A percentile compares a stretch with the other conserved stretches of the same genome.
phyloP scores from a whole-genome alignment of 1,140 invertebrate species.

The Lasaia peninsularis region DNA sequence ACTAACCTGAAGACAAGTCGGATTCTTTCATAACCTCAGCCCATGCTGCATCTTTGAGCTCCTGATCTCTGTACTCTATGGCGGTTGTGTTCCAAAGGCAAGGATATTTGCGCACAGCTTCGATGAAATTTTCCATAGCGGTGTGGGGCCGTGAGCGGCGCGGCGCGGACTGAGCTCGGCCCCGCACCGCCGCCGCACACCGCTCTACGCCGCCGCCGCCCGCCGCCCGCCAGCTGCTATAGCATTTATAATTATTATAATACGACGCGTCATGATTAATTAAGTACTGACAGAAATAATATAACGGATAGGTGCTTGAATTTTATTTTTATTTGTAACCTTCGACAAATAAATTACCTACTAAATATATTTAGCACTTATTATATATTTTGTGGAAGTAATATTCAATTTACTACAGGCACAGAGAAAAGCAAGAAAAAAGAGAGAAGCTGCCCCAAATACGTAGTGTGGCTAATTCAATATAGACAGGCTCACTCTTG shows the following conservation, averaged over 20 bases:
- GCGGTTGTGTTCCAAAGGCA: conserved; percentile 69
- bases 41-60: conserved; percentile 69
- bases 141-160: conserved; percentile 29
- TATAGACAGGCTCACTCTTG: no score
- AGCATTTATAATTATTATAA: background rate
- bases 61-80: conserved; percentile 67
- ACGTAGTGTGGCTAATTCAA: no score
- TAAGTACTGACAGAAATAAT: background rate
- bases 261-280: background rate
- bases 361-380: no score
- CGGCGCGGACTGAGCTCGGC: conserved; percentile 28
- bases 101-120: conserved; percentile 60
- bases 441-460: no score
- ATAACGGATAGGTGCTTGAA: background rate
- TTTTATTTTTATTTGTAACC: background rate
- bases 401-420: no score
- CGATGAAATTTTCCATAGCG: conserved; percentile 65
- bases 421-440: no score
- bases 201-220: conserved; percentile 15
- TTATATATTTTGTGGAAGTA: no score
- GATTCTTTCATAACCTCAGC: conserved; percentile 68
- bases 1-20: conserved; percentile 60
- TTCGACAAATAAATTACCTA: background rate
- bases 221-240: conserved; percentile 1
- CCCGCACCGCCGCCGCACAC: conserved; percentile 20